These are phyloP conservation scores for Hartigia nigra DNA, from an alignment of 2,888 invertebrate genomes.

Conservation along the genomic window DNA sequence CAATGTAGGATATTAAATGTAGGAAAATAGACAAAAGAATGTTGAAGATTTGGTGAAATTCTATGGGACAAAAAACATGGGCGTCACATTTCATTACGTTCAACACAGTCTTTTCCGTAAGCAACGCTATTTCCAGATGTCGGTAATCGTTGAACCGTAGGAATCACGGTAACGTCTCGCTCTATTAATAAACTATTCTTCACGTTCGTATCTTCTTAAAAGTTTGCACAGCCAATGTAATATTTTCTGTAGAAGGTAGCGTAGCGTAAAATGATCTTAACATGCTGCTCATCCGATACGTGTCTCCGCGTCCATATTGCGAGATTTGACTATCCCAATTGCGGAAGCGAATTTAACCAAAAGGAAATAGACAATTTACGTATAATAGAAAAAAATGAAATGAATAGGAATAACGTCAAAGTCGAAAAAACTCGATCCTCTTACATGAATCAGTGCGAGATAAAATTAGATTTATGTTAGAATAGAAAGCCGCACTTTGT, in stretches of 20 bases:
- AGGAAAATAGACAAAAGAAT: neutral
- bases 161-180: neutral
- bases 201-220: neutral
- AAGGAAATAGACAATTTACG: neutral
- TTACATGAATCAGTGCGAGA: neutral
- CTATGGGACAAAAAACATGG: neutral
- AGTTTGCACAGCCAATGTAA: neutral
- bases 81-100: neutral
- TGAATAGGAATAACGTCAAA: neutral
- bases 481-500: slow-evolving; percentile 1
- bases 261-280: neutral
- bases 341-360: neutral
- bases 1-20: neutral
- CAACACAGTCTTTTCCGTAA: neutral
- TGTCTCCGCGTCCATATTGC: slow-evolving; percentile 2
- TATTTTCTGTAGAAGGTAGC: neutral
- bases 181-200: neutral
- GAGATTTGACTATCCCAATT: neutral
- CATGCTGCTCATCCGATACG: neutral
- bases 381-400: neutral
- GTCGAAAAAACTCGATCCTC: neutral
- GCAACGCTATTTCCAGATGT: slow-evolving; percentile 2
- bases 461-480: neutral
- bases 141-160: neutral
- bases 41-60: neutral